A percentile compares a stretch with the other conserved stretches of the same genome.
Conservation (phyloP, 2,113 vertebrate genomes). For the Columbina picui region DNA sequence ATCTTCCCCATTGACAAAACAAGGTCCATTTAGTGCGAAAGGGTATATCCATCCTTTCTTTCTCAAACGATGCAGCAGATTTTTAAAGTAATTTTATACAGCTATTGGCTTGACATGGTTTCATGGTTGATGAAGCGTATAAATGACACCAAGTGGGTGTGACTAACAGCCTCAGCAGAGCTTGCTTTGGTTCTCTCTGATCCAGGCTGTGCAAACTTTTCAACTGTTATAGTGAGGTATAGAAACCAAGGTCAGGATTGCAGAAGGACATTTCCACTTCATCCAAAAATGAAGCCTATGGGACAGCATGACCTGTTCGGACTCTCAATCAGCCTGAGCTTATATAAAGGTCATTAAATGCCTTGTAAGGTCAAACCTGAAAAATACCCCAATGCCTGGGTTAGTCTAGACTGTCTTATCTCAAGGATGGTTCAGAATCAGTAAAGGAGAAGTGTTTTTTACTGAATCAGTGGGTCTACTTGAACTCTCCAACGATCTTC, state of each 20-base stretch:
- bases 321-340: not conserved
- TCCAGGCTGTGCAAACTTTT: not conserved
- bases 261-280: not conserved
- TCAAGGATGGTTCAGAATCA: not conserved
- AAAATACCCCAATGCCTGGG: rapidly evolving
- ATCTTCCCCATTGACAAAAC: not conserved
- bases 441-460: not conserved
- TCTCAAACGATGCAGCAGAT: not conserved
- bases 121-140: conserved; percentile 27
- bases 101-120: not conserved
- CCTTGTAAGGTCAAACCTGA: not conserved
- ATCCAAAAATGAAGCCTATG: not conserved
- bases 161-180: not conserved
- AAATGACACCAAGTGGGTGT: not conserved
- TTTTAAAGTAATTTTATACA: conserved; percentile 1
- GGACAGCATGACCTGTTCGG: not conserved
- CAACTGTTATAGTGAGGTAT: not conserved
- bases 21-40: not conserved
- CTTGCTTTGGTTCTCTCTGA: not conserved
- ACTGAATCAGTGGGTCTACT: not conserved
- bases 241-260: not conserved
- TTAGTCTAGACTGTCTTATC: not conserved
- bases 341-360: not conserved
- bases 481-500: not conserved
- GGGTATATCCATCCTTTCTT: not conserved